A percentile compares a stretch with the other conserved stretches of the same genome.
These are phyloP conservation scores for Tenthredo notha DNA, from an alignment of 2,888 invertebrate species.

Conservation along the genomic window DNA sequence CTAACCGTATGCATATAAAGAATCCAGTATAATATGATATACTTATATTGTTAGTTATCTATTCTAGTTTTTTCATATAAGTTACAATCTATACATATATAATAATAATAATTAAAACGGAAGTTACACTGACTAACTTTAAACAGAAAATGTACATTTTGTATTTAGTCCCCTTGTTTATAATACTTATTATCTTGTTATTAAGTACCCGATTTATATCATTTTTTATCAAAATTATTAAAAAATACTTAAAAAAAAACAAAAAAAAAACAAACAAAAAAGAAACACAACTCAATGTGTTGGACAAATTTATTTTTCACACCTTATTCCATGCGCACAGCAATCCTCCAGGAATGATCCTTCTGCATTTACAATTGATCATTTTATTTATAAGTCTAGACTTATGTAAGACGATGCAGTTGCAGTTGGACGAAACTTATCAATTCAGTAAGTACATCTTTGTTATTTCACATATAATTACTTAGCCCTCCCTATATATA, in stretches of 20 bases:
- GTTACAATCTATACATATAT: conserved; percentile 21
- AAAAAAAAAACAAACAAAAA: conserved; percentile 69
- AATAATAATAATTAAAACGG: conserved; percentile 60
- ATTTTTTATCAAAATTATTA: conserved; percentile 79
- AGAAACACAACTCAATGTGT: conserved; percentile 64
- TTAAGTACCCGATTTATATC: conserved; percentile 78
- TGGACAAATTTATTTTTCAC: neutral
- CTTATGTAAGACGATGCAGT: neutral
- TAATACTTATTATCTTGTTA: conserved; percentile 79
- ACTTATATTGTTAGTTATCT: conserved; percentile 66
- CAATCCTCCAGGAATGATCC: neutral
- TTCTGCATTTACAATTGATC: neutral
- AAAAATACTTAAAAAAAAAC: conserved; percentile 78
- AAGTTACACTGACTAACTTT: conserved; percentile 76
- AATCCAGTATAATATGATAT: conserved; percentile 19
- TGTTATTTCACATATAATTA: neutral
- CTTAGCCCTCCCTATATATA: neutral
- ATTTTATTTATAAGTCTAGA: neutral
- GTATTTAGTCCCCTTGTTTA: conserved; percentile 78
- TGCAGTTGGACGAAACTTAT: neutral
- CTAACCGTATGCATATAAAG: conserved; percentile 48
- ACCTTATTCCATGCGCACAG: neutral
- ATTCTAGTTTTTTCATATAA: conserved; percentile 65
- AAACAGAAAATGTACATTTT: conserved; percentile 74
- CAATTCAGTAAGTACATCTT: neutral